Base-by-base conservation (phyloP, 1,140 invertebrate species). In the Magallana angulata region DNA sequence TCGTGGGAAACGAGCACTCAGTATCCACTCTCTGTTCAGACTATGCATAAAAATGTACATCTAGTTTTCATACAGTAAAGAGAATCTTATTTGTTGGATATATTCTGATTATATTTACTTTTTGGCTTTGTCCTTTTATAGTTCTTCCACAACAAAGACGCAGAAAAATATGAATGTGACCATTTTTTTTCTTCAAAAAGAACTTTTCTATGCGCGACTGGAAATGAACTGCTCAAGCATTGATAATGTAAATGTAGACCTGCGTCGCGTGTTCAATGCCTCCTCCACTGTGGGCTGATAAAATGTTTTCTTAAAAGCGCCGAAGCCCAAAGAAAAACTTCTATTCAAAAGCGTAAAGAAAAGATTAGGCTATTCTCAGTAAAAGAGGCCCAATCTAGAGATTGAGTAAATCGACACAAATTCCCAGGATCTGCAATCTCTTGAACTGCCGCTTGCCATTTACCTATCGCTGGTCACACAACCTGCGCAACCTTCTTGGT, bases 391-490 rank as follows among this genome's bases (percentile, higher is more conserved):
- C 68, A 24, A 7, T 76, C 36, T 76, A 76, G 24, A 12, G 9
- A 76, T 48, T 48, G 36, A 30, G 18, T 16, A 76, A 48, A 76
- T 76, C 9, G 24, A 76, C 24, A 76, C 2, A 76, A 12, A 12
- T 76, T 76, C 68, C 68, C 68, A 76, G 18, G 68, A 76, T 16
- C 60, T 76, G 18, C 68, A 24, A 76, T 76, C 24, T 76, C 68
- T 76, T 76, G 68, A 76, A 30, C 24, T 24, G 36, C 68, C 24
- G 68, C 30, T 76, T 76, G 68, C 68, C 24, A 36, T 30, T 76
- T 76, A 12, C 9, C 12, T 24, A 30, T 76, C 36, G 24, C 11
- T 30, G 24, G 24, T 12, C 68, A 76, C 36, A 30, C 18, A 76
- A 76, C 36, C 18, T 24, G 3, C 18, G 7, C 24, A 76, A 24